A percentile compares a stretch with the other conserved stretches of the same genome.
These are phyloP conservation scores for Aythya baeri DNA, from an alignment of 2,113 vertebrate species.

Conservation along the genomic window DNA sequence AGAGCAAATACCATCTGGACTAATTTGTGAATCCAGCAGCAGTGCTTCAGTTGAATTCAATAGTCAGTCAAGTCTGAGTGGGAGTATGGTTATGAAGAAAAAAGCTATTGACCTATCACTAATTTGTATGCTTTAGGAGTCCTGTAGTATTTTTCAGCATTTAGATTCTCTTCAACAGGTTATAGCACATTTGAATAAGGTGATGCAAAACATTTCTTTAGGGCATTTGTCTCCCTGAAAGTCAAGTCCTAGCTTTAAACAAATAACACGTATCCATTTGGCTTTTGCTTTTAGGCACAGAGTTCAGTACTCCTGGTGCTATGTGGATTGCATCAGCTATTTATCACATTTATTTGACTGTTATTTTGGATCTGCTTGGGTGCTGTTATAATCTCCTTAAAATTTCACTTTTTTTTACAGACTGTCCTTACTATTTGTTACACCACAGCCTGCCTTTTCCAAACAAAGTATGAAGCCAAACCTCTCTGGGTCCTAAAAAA, in stretches of 20 bases:
- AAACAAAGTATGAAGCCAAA: not conserved
- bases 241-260: not conserved
- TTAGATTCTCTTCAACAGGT: not conserved
- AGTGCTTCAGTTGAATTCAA: not conserved
- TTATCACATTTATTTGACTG: not conserved
- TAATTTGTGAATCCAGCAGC: not conserved
- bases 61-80: not conserved
- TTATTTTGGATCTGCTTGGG: not conserved
- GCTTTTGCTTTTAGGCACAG: not conserved
- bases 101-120: not conserved
- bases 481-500: not conserved
- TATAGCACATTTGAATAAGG: not conserved
- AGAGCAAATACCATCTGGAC: not conserved
- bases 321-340: not conserved
- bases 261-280: not conserved
- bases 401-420: not conserved
- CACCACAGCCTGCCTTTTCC: not conserved
- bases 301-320: not conserved
- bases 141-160: not conserved
- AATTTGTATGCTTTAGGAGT: not conserved
- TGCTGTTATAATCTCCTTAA: not conserved
- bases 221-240: not conserved
- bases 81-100: not conserved
- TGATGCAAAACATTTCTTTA: not conserved
- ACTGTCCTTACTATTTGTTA: not conserved